These are phyloP conservation scores for Schizopygopsis pylzovi DNA, from an alignment of 2,797 vertebrate species.

Conservation along the genomic window DNA sequence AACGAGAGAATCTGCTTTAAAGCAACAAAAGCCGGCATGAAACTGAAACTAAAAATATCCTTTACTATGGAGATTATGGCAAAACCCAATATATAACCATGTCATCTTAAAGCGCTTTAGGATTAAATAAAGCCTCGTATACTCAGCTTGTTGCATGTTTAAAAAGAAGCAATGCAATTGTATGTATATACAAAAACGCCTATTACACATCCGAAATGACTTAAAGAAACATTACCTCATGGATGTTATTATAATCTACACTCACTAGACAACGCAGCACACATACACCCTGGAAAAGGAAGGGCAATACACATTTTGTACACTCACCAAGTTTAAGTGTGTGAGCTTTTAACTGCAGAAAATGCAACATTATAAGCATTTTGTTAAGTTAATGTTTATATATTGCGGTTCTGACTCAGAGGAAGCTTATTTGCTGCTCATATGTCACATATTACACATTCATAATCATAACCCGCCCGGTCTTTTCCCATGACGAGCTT, in stretches of 20 bases:
- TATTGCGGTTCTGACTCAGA: background rate
- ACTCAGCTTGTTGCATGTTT: constrained; percentile 63
- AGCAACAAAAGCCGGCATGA: constrained; percentile 19
- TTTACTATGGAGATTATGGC: constrained; percentile 49
- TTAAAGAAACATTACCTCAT: background rate
- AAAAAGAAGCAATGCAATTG: constrained; percentile 52
- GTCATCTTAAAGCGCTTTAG: constrained; percentile 66
- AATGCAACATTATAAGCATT: no score
- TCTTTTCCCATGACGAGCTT: no score
- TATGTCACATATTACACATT: background rate
- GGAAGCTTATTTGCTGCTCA: no score
- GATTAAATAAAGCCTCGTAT: constrained; percentile 65
- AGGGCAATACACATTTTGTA: no score
- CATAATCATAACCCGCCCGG: no score
- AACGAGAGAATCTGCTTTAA: background rate
- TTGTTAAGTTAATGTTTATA: no score
- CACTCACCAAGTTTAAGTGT: no score
- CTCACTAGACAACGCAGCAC: no score
- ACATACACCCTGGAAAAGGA: no score
- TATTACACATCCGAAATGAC: background rate
- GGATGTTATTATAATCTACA: background rate
- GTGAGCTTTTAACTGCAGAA: no score
- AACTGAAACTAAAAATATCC: constrained; percentile 44
- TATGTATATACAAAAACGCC: background rate
- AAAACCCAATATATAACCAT: constrained; percentile 59